A percentile compares a stretch with the other conserved stretches of the same genome.
Evolutionary conservation across 2,113 vertebrate species (phyloP).

Genomic region (Strix uralensis): DNA sequence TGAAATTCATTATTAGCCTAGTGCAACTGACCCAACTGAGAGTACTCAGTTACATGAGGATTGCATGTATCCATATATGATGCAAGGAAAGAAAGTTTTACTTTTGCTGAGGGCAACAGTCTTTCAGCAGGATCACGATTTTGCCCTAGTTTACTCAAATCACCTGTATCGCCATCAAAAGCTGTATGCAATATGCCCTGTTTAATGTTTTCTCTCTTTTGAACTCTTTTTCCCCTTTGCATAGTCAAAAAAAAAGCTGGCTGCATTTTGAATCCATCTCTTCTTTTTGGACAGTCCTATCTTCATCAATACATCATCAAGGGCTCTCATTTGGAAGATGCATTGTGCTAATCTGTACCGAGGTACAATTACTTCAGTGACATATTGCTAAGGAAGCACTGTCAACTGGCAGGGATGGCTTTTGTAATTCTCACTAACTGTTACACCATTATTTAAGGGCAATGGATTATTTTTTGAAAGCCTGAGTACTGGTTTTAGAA

Average conservation of each 20-base stretch:
- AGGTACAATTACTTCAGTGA: constrained; percentile 18
- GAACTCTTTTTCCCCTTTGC: neutral
- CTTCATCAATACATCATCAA: constrained; percentile 37
- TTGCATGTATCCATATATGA: rapidly evolving
- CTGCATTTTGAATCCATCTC: neutral
- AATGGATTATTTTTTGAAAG: constrained; percentile 46
- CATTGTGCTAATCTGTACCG: constrained; percentile 3
- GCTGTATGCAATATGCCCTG: neutral
- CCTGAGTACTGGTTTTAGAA: constrained; percentile 16
- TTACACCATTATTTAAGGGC: constrained; percentile 62
- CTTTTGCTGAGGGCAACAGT: neutral
- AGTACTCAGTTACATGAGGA: neutral
- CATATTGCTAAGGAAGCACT: constrained; percentile 44
- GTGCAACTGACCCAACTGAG: neutral
- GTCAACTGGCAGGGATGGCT: constrained; percentile 62
- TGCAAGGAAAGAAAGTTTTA: neutral
- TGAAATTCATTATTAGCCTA: neutral
- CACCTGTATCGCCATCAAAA: neutral
- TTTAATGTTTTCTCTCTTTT: neutral
- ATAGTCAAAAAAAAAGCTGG: neutral
- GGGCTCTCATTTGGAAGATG: constrained; percentile 40
- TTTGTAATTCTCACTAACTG: constrained; percentile 41
- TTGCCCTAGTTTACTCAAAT: neutral
- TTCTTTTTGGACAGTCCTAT: constrained; percentile 1
- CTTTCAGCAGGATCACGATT: neutral